These are phyloP conservation scores for Bombus impatiens DNA, from an alignment of 1,140 invertebrate genomes.

Conservation along the genomic window DNA sequence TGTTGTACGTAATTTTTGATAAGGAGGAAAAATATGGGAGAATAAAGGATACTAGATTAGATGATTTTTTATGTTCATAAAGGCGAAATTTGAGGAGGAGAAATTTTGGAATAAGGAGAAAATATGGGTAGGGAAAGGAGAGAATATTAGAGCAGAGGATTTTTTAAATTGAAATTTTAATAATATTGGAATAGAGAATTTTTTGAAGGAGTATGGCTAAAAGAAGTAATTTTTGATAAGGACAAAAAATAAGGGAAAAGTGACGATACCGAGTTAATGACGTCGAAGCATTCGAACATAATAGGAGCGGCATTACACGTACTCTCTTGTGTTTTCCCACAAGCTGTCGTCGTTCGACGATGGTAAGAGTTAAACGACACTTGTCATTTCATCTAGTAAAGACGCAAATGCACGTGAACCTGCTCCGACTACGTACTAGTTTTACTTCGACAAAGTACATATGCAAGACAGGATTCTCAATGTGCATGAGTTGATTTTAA, in stretches of 20 bases:
- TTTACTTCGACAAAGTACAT: too few species aligned
- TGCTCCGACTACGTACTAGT: slow-evolving; percentile 3
- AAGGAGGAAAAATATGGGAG: background rate
- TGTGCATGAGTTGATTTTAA: slow-evolving; percentile 73
- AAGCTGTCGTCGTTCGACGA: background rate
- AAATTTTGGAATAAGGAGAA: too few species aligned
- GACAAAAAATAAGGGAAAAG: background rate
- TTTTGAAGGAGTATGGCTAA: background rate
- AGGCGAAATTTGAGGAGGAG: too few species aligned
- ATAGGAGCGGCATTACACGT: background rate
- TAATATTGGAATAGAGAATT: background rate
- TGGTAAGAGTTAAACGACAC: background rate
- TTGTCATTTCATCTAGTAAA: background rate
- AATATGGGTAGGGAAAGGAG: background rate
- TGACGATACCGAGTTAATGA: background rate
- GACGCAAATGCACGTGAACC: background rate
- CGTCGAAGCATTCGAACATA: background rate
- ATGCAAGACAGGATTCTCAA: slow-evolving; percentile 64
- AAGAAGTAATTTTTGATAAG: background rate
- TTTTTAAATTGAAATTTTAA: too few species aligned
- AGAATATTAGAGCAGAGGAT: too few species aligned
- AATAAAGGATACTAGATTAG: background rate
- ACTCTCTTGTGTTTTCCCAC: background rate
- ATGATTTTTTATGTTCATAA: too few species aligned
- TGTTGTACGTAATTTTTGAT: too few species aligned